Conservation (phyloP, 2,113 vertebrate genomes). For the Phocoena phocoena region DNA sequence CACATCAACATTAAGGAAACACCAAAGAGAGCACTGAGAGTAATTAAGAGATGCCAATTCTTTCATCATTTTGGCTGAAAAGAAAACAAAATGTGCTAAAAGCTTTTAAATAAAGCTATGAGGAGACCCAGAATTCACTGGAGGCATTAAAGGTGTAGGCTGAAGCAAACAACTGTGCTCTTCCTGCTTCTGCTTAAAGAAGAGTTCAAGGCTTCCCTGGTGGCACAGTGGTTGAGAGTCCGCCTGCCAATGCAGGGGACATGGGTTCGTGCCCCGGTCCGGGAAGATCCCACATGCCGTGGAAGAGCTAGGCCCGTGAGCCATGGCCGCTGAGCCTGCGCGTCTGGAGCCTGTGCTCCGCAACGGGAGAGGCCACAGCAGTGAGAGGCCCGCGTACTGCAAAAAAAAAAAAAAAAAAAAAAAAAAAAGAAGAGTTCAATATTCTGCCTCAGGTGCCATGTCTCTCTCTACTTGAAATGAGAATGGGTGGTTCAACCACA, state of each 20-base stretch:
- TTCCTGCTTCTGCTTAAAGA: neutral
- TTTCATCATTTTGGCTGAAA: neutral
- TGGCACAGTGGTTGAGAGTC: too few relatives aligned
- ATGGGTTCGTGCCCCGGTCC: too few relatives aligned
- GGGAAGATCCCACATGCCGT: too few relatives aligned
- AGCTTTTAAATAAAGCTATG: neutral
- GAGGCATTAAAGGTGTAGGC: neutral
- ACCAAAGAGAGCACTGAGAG: neutral
- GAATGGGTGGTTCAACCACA: neutral
- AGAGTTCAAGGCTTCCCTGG: neutral
- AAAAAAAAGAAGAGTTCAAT: neutral
- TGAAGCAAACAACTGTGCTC: neutral
- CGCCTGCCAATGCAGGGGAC: too few relatives aligned
- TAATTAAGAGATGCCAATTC: neutral
- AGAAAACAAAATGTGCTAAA: neutral
- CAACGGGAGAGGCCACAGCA: too few relatives aligned
- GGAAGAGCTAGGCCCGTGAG: too few relatives aligned
- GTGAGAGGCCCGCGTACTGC: too few relatives aligned
- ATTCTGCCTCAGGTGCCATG: neutral
- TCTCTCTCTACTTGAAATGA: neutral
- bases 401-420: neutral
- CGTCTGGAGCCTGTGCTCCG: too few relatives aligned
- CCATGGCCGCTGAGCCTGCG: too few relatives aligned
- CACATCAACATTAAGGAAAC: neutral
- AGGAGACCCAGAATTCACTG: neutral